These are phyloP conservation scores for Pristionchus japonicus DNA, from an alignment of 2,888 invertebrate genomes.

Conservation along the genomic window DNA sequence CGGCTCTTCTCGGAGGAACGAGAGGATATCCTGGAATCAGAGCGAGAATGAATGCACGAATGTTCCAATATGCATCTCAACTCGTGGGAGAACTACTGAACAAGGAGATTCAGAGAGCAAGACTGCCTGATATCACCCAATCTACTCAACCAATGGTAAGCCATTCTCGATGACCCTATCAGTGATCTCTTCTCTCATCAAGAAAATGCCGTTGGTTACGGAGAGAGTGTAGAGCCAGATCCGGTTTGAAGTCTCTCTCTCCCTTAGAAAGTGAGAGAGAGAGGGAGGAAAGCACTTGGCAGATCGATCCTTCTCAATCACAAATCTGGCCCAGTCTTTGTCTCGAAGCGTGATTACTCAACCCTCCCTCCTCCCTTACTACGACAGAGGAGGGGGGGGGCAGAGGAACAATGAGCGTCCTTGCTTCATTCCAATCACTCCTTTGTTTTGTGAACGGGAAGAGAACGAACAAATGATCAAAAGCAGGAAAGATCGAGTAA, in stretches of 20 bases:
- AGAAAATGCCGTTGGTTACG: background rate
- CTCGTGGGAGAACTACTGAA: constrained; percentile 65
- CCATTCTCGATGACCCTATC: background rate
- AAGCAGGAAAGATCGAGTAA: background rate
- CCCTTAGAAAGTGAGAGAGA: constrained; percentile 32
- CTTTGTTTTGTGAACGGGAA: background rate
- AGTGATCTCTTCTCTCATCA: background rate
- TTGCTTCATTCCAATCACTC: background rate
- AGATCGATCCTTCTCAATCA: background rate
- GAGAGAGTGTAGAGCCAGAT: constrained; percentile 7
- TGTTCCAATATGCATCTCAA: constrained; percentile 69
- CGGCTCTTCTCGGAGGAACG: constrained; percentile 59
- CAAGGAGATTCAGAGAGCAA: constrained; percentile 65
- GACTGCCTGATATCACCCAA: constrained; percentile 70
- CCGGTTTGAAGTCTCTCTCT: constrained; percentile 25
- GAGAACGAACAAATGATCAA: background rate
- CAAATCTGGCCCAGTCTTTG: background rate
- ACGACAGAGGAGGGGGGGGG: background rate
- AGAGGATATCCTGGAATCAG: constrained; percentile 70
- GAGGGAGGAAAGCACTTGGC: background rate
- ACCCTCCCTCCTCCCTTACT: background rate
- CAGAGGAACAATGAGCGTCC: constrained; percentile 6
- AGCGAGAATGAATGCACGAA: constrained; percentile 67
- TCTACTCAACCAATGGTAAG: constrained; percentile 58
- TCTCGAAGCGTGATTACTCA: background rate